Evolutionary conservation across 2,113 vertebrate genomes (phyloP).

Genomic region (Thamnophis sirtalis): DNA sequence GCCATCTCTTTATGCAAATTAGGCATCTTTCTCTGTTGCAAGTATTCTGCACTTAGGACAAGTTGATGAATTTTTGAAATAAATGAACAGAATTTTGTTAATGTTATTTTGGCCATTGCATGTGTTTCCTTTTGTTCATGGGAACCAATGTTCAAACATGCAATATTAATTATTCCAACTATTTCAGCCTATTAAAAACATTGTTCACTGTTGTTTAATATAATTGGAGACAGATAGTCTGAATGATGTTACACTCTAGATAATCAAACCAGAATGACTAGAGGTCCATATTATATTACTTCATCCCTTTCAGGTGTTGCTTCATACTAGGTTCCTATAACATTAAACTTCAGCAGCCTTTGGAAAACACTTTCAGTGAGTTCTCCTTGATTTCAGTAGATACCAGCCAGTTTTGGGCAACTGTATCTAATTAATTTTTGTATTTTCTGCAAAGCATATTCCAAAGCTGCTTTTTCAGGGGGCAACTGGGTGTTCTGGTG

Average conservation of each 20-base stretch:
- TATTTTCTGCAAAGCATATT: not conserved
- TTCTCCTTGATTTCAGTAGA: not conserved
- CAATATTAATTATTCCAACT: not conserved
- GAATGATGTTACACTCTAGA: not conserved
- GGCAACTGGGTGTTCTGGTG: too few relatives aligned
- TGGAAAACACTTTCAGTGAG: not conserved
- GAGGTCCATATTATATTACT: not conserved
- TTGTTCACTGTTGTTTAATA: not conserved
- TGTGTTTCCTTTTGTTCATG: slow-evolving; percentile 1
- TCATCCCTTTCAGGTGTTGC: not conserved
- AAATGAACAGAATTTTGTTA: slow-evolving; percentile 7
- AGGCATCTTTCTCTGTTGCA: not conserved
- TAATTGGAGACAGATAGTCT: not conserved
- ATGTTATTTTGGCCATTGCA: not conserved
- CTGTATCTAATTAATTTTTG: not conserved
- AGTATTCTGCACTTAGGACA: not conserved
- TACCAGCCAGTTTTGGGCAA: too few relatives aligned
- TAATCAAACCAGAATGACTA: not conserved
- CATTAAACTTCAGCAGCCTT: not conserved
- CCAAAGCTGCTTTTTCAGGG: too few relatives aligned
- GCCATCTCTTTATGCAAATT: slow-evolving; percentile 45
- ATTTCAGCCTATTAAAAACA: not conserved
- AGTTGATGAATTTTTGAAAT: not conserved
- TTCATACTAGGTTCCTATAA: not conserved
- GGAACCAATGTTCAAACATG: slow-evolving; percentile 11